A percentile compares a stretch with the other conserved stretches of the same genome.
These are phyloP conservation scores for Sesia apiformis DNA, from an alignment of 2,888 invertebrate species.

Conservation along the genomic window DNA sequence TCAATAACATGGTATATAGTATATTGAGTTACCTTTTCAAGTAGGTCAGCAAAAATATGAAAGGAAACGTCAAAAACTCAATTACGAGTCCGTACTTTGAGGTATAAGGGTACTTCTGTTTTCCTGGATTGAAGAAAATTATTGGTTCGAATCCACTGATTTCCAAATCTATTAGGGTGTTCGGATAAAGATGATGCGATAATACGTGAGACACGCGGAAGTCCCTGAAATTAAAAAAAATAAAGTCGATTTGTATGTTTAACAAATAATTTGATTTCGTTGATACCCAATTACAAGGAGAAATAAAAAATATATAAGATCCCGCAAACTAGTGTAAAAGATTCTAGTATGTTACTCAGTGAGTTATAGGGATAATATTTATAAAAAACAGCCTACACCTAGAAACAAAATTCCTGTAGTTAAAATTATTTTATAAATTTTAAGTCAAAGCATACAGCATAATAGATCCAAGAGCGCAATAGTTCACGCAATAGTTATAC, in stretches of 20 bases:
- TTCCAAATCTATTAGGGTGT: slow-evolving; percentile 84
- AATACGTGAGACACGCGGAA: slow-evolving; percentile 86
- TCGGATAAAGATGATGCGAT: slow-evolving; percentile 87
- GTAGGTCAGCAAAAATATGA: slow-evolving; percentile 45
- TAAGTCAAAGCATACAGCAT: too few relatives aligned
- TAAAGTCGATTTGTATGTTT: too few relatives aligned
- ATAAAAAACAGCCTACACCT: too few relatives aligned
- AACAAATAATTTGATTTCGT: too few relatives aligned
- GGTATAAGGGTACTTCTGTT: slow-evolving; percentile 50
- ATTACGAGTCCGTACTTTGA: slow-evolving; percentile 67
- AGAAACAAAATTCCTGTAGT: too few relatives aligned
- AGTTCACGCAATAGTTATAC: too few relatives aligned
- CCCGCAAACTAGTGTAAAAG: too few relatives aligned
- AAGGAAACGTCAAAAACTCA: slow-evolving; percentile 46
- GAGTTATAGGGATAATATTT: too few relatives aligned
- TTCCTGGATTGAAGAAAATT: slow-evolving; percentile 79
- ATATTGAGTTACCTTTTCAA: slow-evolving; percentile 46
- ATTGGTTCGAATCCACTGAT: slow-evolving; percentile 80
- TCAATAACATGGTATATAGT: not conserved
- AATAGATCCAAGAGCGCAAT: too few relatives aligned
- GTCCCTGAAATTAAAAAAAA: slow-evolving; percentile 56
- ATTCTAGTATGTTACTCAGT: too few relatives aligned
- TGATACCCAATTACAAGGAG: not conserved
- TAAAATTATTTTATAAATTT: too few relatives aligned
- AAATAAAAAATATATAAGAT: not conserved